phyloP scores from a whole-genome alignment of 2,888 invertebrate species.

The Pyralis farinalis region DNA sequence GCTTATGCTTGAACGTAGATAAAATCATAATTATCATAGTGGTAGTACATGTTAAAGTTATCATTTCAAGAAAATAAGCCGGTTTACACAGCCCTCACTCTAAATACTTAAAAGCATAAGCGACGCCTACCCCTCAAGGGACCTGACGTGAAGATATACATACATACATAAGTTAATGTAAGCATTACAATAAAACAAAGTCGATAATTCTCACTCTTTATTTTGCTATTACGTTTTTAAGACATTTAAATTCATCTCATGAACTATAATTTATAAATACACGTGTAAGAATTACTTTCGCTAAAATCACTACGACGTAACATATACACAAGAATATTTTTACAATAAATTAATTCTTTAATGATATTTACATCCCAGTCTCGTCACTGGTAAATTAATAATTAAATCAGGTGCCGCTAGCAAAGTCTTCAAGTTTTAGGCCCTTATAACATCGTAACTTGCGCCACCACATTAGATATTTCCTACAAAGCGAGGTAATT shows the following conservation, averaged over 20 bases:
- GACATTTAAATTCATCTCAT: conserved; percentile 48
- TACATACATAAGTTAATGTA: too few relatives aligned
- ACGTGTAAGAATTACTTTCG: conserved; percentile 35
- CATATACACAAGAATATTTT: conserved; percentile 51
- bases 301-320: conserved; percentile 70
- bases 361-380: conserved; percentile 60
- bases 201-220: conserved; percentile 54
- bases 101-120: too few relatives aligned
- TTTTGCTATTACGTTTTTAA: conserved; percentile 58
- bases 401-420: conserved; percentile 23
- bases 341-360: conserved; percentile 62
- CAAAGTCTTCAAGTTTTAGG: neutral
- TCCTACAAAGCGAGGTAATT: too few relatives aligned
- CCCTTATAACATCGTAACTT: neutral
- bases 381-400: conserved; percentile 35
- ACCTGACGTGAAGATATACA: too few relatives aligned
- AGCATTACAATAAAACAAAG: conserved; percentile 29
- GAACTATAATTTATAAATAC: conserved; percentile 46
- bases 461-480: neutral
- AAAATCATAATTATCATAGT: too few relatives aligned
- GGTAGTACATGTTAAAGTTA: too few relatives aligned
- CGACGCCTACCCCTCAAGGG: too few relatives aligned
- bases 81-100: too few relatives aligned
- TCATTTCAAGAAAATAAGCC: too few relatives aligned
- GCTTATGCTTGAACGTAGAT: too few relatives aligned